Conservation (phyloP, 2,888 invertebrate genomes). For the Melieria picta region DNA sequence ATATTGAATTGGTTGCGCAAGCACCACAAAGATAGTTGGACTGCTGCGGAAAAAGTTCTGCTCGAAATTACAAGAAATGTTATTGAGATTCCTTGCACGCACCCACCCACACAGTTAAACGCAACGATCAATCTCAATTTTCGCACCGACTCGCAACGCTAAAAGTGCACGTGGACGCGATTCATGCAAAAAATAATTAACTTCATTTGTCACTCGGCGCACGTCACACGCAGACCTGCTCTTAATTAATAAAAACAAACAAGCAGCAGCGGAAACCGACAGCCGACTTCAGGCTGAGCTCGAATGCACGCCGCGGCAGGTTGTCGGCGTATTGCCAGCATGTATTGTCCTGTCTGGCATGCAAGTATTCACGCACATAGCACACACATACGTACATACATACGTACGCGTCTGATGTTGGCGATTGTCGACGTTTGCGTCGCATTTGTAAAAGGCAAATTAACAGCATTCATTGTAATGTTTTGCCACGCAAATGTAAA, state of each 20-base stretch:
- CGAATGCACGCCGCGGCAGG: too few relatives aligned
- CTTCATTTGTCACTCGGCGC: conserved; percentile 2
- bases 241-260: background rate
- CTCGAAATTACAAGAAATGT: too few relatives aligned
- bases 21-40: too few relatives aligned
- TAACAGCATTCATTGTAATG: too few relatives aligned
- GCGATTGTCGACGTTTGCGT: background rate
- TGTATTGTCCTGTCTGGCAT: too few relatives aligned
- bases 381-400: background rate
- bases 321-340: too few relatives aligned
- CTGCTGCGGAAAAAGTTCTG: too few relatives aligned
- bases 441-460: background rate
- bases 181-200: background rate
- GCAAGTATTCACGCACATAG: background rate
- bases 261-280: background rate
- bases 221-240: background rate
- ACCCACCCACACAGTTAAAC: too few relatives aligned
- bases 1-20: too few relatives aligned
- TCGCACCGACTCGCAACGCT: background rate
- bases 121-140: background rate
- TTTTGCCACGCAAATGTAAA: too few relatives aligned
- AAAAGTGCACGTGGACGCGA: background rate
- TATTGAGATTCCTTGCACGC: too few relatives aligned
- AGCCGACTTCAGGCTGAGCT: too few relatives aligned
- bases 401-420: background rate